Evolutionary conservation across 2,113 vertebrate species (phyloP).

Genomic region (Perca flavescens): DNA sequence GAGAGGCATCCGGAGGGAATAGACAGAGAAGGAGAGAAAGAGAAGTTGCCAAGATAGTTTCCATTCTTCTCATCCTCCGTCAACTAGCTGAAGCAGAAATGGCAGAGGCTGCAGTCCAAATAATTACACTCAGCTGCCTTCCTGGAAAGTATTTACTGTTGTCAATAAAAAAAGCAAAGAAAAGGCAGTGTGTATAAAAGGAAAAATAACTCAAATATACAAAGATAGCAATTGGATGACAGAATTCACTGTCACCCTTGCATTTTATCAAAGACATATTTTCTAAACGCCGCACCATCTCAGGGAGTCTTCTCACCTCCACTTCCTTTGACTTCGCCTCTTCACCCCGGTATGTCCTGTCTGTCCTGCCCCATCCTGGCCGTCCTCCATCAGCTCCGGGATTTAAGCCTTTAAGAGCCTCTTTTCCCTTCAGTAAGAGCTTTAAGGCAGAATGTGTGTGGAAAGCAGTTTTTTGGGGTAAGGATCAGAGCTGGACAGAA

Average conservation of each 20-base stretch:
- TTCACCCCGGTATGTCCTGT: slow-evolving; percentile 11
- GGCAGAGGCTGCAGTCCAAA: slow-evolving; percentile 68
- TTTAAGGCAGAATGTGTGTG: slow-evolving; percentile 75
- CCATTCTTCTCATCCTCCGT: slow-evolving; percentile 74
- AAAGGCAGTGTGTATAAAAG: slow-evolving; percentile 20
- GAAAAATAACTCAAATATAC: slow-evolving; percentile 37
- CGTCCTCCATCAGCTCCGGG: slow-evolving; percentile 64
- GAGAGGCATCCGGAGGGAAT: slow-evolving; percentile 64
- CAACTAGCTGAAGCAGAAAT: slow-evolving; percentile 58
- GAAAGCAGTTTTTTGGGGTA: slow-evolving; percentile 71
- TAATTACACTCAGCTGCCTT: slow-evolving; percentile 69
- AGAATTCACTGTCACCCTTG: slow-evolving; percentile 8
- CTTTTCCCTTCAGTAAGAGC: slow-evolving; percentile 72
- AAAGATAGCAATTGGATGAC: slow-evolving; percentile 22
- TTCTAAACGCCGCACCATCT: slow-evolving; percentile 28
- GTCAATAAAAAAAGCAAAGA: slow-evolving; percentile 56
- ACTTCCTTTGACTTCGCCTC: slow-evolving; percentile 52
- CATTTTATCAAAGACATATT: slow-evolving; percentile 34
- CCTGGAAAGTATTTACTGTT: slow-evolving; percentile 73
- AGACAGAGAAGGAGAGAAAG: slow-evolving; percentile 53
- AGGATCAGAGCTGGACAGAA: slow-evolving; percentile 72
- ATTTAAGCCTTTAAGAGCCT: slow-evolving; percentile 77
- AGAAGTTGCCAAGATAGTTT: slow-evolving; percentile 78
- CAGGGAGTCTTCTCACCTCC: slow-evolving; percentile 58
- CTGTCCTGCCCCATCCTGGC: slow-evolving; percentile 60